Evolutionary conservation across 1,140 invertebrate species (phyloP).

Genomic region (Drosophila pseudoananassae): DNA sequence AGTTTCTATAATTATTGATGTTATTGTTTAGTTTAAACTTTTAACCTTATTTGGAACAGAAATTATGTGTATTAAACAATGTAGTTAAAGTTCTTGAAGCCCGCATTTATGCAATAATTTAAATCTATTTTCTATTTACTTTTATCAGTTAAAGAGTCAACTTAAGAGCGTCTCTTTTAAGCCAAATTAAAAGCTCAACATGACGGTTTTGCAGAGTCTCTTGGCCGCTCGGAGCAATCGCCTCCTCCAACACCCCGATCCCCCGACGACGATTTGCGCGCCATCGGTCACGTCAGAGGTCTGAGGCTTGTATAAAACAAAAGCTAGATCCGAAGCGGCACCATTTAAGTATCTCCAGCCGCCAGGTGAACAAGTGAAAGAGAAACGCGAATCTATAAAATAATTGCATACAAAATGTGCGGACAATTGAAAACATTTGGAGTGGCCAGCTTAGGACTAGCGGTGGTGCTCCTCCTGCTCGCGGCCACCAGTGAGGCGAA

Average conservation of each 20-base stretch:
- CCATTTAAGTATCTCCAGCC: slow-evolving; percentile 52
- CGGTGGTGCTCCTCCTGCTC: slow-evolving; percentile 35
- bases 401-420: slow-evolving; percentile 22
- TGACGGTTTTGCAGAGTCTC: slow-evolving; percentile 2
- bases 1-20: no score
- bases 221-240: slow-evolving; percentile 9
- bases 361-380: slow-evolving; percentile 51
- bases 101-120: no score
- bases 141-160: slow-evolving; percentile 12
- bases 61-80: no score
- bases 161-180: slow-evolving; percentile 14
- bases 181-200: slow-evolving; percentile 8
- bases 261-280: slow-evolving; percentile 15
- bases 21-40: no score
- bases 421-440: slow-evolving; percentile 43
- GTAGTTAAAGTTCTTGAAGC: no score
- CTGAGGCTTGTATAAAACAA: slow-evolving; percentile 64
- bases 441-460: slow-evolving; percentile 14
- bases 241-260: background rate
- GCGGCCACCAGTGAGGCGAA: slow-evolving; percentile 33
- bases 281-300: slow-evolving; percentile 46
- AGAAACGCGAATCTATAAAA: slow-evolving; percentile 8
- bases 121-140: background rate
- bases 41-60: no score
- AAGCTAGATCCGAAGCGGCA: slow-evolving; percentile 43